Percentiles rank a stretch among this genome's conserved stretches.
Evolutionary conservation across 1,140 invertebrate genomes (phyloP).

Genomic region (Heliconius hewitsoni): DNA sequence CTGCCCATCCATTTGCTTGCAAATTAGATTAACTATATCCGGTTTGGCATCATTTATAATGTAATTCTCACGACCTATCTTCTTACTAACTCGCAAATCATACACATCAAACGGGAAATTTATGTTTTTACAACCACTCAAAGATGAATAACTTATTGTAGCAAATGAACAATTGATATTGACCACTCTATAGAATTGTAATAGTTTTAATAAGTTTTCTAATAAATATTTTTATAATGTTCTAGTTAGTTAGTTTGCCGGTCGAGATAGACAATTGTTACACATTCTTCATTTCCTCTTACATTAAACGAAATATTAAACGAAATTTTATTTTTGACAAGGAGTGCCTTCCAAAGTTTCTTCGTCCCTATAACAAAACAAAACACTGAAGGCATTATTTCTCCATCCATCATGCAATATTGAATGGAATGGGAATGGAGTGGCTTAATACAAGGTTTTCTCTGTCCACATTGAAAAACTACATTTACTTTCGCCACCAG

Average conservation of each 20-base stretch:
- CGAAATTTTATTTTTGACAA: too few relatives aligned
- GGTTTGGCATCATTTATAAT: slow-evolving; percentile 24
- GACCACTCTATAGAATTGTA: background rate
- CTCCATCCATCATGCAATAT: background rate
- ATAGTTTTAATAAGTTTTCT: too few relatives aligned
- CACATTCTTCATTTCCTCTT: too few relatives aligned
- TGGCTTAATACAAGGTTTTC: background rate
- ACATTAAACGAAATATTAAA: too few relatives aligned
- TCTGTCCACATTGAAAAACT: background rate
- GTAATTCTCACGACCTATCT: slow-evolving; percentile 26
- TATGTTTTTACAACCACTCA: slow-evolving; percentile 11
- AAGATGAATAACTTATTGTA: slow-evolving; percentile 9
- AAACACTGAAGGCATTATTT: background rate
- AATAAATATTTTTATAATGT: background rate
- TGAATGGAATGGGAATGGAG: background rate
- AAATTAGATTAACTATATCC: slow-evolving; percentile 23
- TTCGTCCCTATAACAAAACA: background rate
- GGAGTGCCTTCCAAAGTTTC: too few relatives aligned
- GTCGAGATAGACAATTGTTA: background rate
- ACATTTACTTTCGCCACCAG: slow-evolving; percentile 36
- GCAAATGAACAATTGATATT: background rate
- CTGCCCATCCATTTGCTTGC: slow-evolving; percentile 16
- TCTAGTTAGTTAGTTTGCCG: background rate
- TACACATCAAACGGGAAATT: slow-evolving; percentile 11
- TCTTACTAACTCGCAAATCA: slow-evolving; percentile 19